Evolutionary conservation across 2,888 invertebrate species (phyloP).

Genomic region (Druceiella hillmani): DNA sequence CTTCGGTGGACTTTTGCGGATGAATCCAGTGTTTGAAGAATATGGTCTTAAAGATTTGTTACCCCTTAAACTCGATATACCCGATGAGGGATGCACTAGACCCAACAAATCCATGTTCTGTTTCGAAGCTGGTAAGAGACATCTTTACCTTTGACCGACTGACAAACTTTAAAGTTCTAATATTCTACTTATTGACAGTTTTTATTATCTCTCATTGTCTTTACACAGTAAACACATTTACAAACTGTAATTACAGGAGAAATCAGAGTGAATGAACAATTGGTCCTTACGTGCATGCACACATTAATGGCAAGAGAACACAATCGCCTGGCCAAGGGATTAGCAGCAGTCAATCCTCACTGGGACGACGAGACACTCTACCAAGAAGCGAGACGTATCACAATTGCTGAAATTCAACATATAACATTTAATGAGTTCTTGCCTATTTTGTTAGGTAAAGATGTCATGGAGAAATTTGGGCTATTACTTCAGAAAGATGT

Average conservation of each 20-base stretch:
- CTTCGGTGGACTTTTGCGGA: slow-evolving; percentile 74
- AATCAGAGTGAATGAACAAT: slow-evolving; percentile 87
- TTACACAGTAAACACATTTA: neutral
- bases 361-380: slow-evolving; percentile 92
- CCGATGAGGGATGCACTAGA: slow-evolving; percentile 88
- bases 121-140: slow-evolving; percentile 80
- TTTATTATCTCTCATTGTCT: neutral
- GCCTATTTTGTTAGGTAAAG: slow-evolving; percentile 83
- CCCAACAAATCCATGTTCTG: slow-evolving; percentile 88
- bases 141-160: no score
- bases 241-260: slow-evolving; percentile 57
- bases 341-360: slow-evolving; percentile 79
- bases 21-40: slow-evolving; percentile 85
- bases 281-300: slow-evolving; percentile 87
- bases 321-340: slow-evolving; percentile 72
- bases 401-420: slow-evolving; percentile 83
- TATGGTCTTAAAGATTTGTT: slow-evolving; percentile 83
- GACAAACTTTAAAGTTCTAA: no score
- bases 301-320: slow-evolving; percentile 88
- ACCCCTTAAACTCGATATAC: slow-evolving; percentile 82
- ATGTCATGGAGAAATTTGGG: slow-evolving; percentile 88
- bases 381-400: slow-evolving; percentile 81
- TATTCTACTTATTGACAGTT: slow-evolving; percentile 2
- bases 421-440: slow-evolving; percentile 88
- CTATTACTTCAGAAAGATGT: slow-evolving; percentile 76